These are phyloP conservation scores for Elgaria multicarinata DNA, from an alignment of 2,113 vertebrate genomes.

Conservation along the genomic window DNA sequence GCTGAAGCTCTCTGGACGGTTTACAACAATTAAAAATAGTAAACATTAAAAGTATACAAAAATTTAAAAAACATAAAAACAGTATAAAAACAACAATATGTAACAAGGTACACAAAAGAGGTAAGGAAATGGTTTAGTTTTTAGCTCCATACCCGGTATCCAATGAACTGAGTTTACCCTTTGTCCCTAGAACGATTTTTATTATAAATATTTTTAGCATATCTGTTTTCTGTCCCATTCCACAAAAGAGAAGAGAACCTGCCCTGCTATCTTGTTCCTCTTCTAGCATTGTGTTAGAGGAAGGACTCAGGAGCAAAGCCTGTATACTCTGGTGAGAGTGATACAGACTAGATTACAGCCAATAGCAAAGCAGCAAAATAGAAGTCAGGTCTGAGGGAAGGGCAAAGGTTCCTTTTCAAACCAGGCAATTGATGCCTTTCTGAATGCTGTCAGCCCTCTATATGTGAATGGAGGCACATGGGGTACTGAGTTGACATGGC, in stretches of 20 bases:
- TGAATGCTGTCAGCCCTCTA: constrained; percentile 1
- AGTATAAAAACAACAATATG: too few species aligned
- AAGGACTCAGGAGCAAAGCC: constrained; percentile 29
- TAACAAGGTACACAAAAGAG: not conserved
- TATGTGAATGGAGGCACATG: not conserved
- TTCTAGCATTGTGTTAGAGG: constrained; percentile 1
- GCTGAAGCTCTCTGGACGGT: too few species aligned
- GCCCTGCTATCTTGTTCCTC: not conserved
- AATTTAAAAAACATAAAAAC: too few species aligned
- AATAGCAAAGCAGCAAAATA: constrained; percentile 8
- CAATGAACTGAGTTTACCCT: not conserved
- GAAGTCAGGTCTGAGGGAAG: not conserved
- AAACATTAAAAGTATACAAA: too few species aligned
- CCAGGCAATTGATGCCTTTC: not conserved
- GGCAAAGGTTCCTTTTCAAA: not conserved
- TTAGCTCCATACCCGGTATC: not conserved
- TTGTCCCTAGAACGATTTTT: not conserved
- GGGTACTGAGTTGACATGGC: constrained; percentile 46
- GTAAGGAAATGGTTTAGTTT: not conserved
- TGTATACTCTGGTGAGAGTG: constrained; percentile 31
- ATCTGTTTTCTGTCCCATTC: not conserved
- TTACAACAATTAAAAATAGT: too few species aligned
- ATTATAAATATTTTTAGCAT: not conserved
- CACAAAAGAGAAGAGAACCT: constrained; percentile 11
- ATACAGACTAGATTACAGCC: constrained; percentile 44